Evolutionary conservation across 1,140 invertebrate species (phyloP), one percentile per base, ranked within the genome.

Genomic region (Pemphigus obesinymphae): DNA sequence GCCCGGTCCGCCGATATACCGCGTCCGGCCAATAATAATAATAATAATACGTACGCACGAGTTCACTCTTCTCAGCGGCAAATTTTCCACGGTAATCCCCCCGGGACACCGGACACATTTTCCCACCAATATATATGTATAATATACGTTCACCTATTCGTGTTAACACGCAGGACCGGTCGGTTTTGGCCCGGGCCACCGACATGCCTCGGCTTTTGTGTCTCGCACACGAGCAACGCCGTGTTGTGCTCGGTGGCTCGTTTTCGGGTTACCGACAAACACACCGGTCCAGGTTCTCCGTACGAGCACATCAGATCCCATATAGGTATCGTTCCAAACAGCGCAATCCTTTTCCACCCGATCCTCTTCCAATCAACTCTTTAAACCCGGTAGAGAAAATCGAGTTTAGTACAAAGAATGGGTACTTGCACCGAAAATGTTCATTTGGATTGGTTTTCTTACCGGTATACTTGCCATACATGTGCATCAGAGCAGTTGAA

Each of bases 71-170:
- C 37, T 70, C 15, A 17, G 68, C 17, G 15, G 7, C 23, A 23
- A 73, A 45, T 31, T 31, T 31, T 73, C 70, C 70, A 73, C 20
- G 43, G 70, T 73, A 73, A 73, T 73, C 17, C 70, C 45, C 10
- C 15, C 11, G 0, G 11, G 11, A 26, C 15, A 45, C 2, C 23
- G 1, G 23, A 3, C 29, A n/a, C 11, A 40, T 5, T n/a, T 45
- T n/a, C n/a, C n/a, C n/a, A n/a, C n/a, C n/a, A n/a, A n/a, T n/a
- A n/a, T n/a, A n/a, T n/a, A n/a, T n/a, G n/a, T n/a, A n/a, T n/a
- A n/a, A n/a, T n/a, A n/a, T n/a, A n/a, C n/a, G n/a, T n/a, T n/a
- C n/a, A n/a, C n/a, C n/a, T n/a, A n/a, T n/a, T n/a, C n/a, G n/a
- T n/a, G n/a, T n/a, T n/a, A n/a, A n/a, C n/a, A n/a, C n/a, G 13